Base-by-base conservation (phyloP, 2,113 vertebrate species). In the Leucosticte australis region DNA sequence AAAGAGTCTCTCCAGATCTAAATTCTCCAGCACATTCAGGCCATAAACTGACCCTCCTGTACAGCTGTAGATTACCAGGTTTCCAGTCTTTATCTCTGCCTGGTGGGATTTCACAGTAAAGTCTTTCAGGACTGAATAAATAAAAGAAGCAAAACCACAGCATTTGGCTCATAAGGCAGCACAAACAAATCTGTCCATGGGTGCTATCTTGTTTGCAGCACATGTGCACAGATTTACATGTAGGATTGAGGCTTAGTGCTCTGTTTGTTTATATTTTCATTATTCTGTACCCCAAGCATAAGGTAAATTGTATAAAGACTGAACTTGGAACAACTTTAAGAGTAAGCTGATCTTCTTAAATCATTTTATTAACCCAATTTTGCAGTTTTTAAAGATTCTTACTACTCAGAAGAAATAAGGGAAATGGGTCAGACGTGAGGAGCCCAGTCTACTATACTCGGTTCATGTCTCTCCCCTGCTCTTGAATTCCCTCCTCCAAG, bases 181-280 rank as follows among this genome's bases (percentile, higher is more conserved):
- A 95, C 93, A 96, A 92, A 94, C 94, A 96, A 94, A 95, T 94
- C 94, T 92, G 94, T 75, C 90, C 88, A 87, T 30, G 88, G 76
- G 93, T 95, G 76, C 90, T 96, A 95, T 97, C 93, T 96, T 93
- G 79, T 96, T 96, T 96, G 95, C 90, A 96, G 88, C 95, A 96
- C 92, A 95, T 96, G 94, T 95, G 95, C 96, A 86, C 79, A 97
- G 95, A 96, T 97, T 96, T 96, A 89, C 94, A 92, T 89, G 92
- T 26, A 71, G 87, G 88, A 94, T 67, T 84, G 90, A 95, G 90
- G 96, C 92, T 92, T 81, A 96, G 60, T 37, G 69, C 90, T 95
- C 90, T 81, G 73, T 68, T 94, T 94, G 89, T 78, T 96, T 55
- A 68, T 76, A 62, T 78, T 94, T 47, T 89, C 88, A 75, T 90